Conservation (phyloP, 2,888 invertebrate genomes). For the Ichneumon xanthorius region DNA sequence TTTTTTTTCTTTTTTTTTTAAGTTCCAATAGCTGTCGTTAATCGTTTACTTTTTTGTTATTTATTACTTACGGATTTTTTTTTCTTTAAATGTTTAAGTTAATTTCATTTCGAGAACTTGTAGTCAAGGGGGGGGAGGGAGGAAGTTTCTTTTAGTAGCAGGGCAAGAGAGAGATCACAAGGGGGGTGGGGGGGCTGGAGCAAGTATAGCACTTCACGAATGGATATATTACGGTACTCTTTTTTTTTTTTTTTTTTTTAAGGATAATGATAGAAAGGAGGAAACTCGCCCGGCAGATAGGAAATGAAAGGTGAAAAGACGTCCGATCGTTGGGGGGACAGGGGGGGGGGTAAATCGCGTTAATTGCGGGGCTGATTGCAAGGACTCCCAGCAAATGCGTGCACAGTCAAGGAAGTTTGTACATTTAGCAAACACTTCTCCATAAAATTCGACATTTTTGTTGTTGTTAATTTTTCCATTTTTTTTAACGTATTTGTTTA, state of each 20-base stretch:
- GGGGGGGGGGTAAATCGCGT: background rate
- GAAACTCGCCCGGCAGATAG: conserved; percentile 6
- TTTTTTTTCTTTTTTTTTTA: conserved; percentile 69
- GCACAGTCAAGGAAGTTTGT: background rate
- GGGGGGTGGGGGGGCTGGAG: background rate
- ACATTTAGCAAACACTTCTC: background rate
- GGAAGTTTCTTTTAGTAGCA: conserved; percentile 12
- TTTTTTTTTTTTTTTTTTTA: background rate
- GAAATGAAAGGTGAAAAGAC: conserved; percentile 2
- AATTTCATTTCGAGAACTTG: conserved; percentile 80
- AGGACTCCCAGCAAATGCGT: conserved; percentile 16
- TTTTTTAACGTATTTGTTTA: too few species aligned
- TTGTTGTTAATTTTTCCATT: too few species aligned
- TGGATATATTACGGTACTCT: background rate
- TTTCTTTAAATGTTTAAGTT: conserved; percentile 58
- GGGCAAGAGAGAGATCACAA: conserved; percentile 62
- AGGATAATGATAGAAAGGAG: background rate
- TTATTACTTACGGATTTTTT: conserved; percentile 64
- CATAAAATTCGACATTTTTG: too few species aligned
- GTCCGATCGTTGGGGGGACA: background rate
- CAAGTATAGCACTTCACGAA: conserved; percentile 13
- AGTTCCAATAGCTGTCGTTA: conserved; percentile 72
- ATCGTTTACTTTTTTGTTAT: conserved; percentile 68
- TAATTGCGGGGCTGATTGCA: conserved; percentile 8
- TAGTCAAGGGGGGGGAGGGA: conserved; percentile 82